Percentiles rank a stretch among this genome's conserved stretches.
phyloP scores from a whole-genome alignment of 2,113 vertebrate genomes.

The Monarcha castaneiventris region DNA sequence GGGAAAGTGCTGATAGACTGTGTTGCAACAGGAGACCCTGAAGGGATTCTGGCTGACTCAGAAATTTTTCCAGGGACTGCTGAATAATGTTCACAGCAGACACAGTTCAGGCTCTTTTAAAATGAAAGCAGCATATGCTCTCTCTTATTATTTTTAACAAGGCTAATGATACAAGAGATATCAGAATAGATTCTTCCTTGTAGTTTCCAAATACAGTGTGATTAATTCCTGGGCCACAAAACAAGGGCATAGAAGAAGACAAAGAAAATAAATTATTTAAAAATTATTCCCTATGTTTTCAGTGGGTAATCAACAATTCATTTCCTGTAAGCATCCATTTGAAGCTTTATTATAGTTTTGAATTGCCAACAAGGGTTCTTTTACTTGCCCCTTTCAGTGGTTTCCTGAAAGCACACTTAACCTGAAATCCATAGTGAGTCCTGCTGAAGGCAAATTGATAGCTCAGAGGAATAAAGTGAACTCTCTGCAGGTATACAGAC shows the following conservation, averaged over 20 bases:
- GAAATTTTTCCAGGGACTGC: constrained; percentile 33
- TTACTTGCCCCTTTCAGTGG: background rate
- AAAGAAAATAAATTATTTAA: background rate
- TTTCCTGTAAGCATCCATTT: background rate
- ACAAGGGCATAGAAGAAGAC: background rate
- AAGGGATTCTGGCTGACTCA: constrained; percentile 14
- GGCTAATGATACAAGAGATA: background rate
- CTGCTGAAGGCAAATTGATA: background rate
- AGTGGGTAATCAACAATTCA: background rate
- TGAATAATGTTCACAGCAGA: constrained; percentile 28
- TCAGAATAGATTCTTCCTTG: background rate
- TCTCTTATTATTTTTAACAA: constrained; percentile 28
- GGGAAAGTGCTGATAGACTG: constrained; percentile 12
- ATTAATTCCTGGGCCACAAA: background rate
- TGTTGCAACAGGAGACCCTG: constrained; percentile 18
- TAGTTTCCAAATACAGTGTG: background rate
- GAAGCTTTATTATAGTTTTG: background rate
- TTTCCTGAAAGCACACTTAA: background rate
- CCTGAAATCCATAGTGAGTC: background rate
- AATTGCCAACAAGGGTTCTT: background rate
- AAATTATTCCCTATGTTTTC: background rate
- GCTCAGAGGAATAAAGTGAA: background rate
- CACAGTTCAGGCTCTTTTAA: constrained; percentile 3
- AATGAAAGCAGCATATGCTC: constrained; percentile 25
- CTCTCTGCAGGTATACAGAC: background rate